Conservation (phyloP, 2,113 vertebrate species). For the Bungarus multicinctus region DNA sequence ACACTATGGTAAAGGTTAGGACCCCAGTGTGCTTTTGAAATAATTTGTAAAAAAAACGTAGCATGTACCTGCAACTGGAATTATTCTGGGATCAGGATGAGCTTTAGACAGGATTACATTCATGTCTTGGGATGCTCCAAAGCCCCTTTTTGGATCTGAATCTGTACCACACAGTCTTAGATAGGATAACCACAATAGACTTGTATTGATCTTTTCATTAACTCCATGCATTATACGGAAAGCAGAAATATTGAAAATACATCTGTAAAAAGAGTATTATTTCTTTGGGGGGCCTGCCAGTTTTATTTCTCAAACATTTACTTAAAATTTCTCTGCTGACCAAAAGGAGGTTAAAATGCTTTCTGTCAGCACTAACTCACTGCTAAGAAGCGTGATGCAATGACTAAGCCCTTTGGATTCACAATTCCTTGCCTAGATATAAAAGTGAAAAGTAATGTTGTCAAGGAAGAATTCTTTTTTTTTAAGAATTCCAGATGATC, state of each 20-base stretch:
- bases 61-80: not conserved
- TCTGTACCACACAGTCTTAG: not conserved
- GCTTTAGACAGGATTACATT: not conserved
- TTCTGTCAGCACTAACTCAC: constrained; percentile 60
- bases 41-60: not conserved
- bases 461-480: not conserved
- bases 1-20: not conserved
- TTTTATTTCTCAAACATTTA: constrained; percentile 61
- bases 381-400: constrained; percentile 63
- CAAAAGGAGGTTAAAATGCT: constrained; percentile 52
- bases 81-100: not conserved
- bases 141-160: not conserved
- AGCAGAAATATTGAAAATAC: not conserved
- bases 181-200: not conserved
- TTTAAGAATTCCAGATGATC: not conserved
- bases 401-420: constrained; percentile 61
- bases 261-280: not conserved
- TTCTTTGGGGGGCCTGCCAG: not conserved
- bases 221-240: not conserved
- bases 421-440: constrained; percentile 19
- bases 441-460: no score
- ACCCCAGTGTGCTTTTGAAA: not conserved
- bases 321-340: constrained; percentile 70
- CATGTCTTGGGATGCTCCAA: not conserved
- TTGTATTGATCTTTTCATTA: not conserved